Base-by-base conservation (phyloP, 2,888 invertebrate genomes). In the Mesoligia furuncula region DNA sequence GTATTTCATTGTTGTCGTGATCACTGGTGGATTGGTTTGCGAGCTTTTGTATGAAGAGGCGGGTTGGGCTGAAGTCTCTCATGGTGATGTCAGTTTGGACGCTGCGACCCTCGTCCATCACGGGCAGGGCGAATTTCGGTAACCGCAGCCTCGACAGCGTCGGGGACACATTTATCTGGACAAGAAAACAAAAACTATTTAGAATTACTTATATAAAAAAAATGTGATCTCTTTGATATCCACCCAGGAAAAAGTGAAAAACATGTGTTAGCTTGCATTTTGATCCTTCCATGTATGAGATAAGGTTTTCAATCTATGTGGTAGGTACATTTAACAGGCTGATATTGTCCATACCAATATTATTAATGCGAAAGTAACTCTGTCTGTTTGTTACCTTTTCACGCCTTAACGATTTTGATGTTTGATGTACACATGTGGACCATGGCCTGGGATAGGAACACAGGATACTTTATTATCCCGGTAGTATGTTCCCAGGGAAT, bases 1-100 rank as follows among this genome's bases (percentile, higher is more conserved):
- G 62, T 48, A 66, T 66, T 42, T 67, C 65, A 11, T 65, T 76
- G 11, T n/a, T 39, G 24, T 27, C 1, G 13, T 57, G 9, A 6
- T 86, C 31, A 59, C 27, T 72, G 2, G 39, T 31, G 17, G 51
- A 45, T 36, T 61, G 61, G n/a, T 20, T 64, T 2, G 15, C 2
- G 7, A 27, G 27, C 1, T 69, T 69, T 48, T 13, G 54, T 64
- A 51, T 3, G 1, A 45, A 70, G 9, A 62, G 7, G 17, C 73
- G 31, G 65, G 15, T 62, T 1, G 84, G 71, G n/a, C 67, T 76
- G 15, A 82, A 80, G 15, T 89, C 81, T 68, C 42, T 76, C 75
- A 85, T 71, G 4, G 81, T 80, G 3, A 87, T 79, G 0, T 84
- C 86, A 2, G 88, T 87, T 70, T 89, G 85, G 11, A 77, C 68